Evolutionary conservation across 2,888 invertebrate species (phyloP), one percentile per base, ranked within the genome.

Genomic region (Dryobotodes eremita): DNA sequence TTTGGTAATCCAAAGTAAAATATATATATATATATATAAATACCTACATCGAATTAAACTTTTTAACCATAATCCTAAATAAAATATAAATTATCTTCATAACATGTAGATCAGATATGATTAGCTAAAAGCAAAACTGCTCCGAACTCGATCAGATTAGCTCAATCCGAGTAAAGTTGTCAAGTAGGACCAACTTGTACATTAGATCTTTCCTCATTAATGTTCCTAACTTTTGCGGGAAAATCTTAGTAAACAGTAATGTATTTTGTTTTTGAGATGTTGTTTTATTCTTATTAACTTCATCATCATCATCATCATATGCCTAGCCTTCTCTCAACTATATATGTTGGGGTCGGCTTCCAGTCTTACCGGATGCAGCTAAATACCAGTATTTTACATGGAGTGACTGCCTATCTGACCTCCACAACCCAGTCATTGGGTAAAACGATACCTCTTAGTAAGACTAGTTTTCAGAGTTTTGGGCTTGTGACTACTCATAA

Each of bases 211-310:
- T 50, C 31, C 55, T 50, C 31, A 69, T 84, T 84, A 80, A 79
- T 57, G 57, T 84, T 65, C 17, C 8, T 64, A 46, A 70, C 62
- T 86, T 86, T 72, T 46, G 57, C 57, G 53, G 23, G 36, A 20
- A 61, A 77, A 85, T 81, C 74, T 85, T 69, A 57, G 81, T 36
- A 65, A 81, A 65, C 59, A 71, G 55, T 66, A 61, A 81, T 81
- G 57, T 42, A 42, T 42, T 42, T 42, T 42, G 42, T 46, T 46
- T 1, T 46, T 46, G 10, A 46, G 10, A 10, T 46, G 10, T 8
- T 10, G 0, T 46, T 10, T 46, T 46, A 42, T 42, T 42, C 2
- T 42, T 42, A 2, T 42, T 42, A 42, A 42, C 5, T 36, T 36
- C n/a, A n/a, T n/a, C n/a, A n/a, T n/a, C n/a, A n/a, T n/a, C n/a